A percentile compares a stretch with the other conserved stretches of the same genome.
Conservation (phyloP, 1,140 invertebrate species). For the Tachypleus tridentatus region DNA sequence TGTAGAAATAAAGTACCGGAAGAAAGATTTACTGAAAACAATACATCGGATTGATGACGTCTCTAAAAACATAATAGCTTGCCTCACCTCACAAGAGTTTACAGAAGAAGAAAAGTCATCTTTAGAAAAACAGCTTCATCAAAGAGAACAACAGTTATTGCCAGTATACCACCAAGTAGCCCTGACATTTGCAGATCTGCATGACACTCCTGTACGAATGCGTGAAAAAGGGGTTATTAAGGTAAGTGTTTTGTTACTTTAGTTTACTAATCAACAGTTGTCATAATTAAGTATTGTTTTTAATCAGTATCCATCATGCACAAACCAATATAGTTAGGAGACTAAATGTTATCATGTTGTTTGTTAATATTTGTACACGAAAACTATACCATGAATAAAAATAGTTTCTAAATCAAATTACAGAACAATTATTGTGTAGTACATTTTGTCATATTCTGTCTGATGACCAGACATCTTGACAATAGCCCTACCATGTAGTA, state of each 20-base stretch:
- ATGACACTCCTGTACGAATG: slow-evolving; percentile 96
- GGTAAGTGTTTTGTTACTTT: slow-evolving; percentile 36
- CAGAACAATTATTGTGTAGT: too few species aligned
- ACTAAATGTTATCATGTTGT: too few species aligned
- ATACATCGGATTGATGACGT: slow-evolving; percentile 40
- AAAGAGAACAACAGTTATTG: slow-evolving; percentile 59
- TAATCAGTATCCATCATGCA: too few species aligned
- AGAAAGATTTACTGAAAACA: slow-evolving; percentile 54
- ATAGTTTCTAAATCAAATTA: too few species aligned
- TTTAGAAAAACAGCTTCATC: slow-evolving; percentile 58
- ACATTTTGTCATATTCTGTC: too few species aligned
- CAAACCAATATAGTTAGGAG: too few species aligned
- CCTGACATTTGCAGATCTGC: slow-evolving; percentile 90
- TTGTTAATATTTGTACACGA: too few species aligned
- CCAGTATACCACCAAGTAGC: slow-evolving; percentile 78
- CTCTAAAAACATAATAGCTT: slow-evolving; percentile 29
- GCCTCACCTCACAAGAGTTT: slow-evolving; percentile 29
- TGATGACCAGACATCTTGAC: too few species aligned
- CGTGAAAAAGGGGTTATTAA: slow-evolving; percentile 83
- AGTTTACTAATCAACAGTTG: background rate
- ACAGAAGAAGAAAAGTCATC: slow-evolving; percentile 39
- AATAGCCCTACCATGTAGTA: too few species aligned
- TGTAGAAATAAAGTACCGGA: slow-evolving; percentile 94
- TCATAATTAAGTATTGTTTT: too few species aligned
- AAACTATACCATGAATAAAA: too few species aligned